A percentile compares a stretch with the other conserved stretches of the same genome.
Evolutionary conservation across 2,113 vertebrate genomes (phyloP).

Genomic region (Pterocles burchelli): DNA sequence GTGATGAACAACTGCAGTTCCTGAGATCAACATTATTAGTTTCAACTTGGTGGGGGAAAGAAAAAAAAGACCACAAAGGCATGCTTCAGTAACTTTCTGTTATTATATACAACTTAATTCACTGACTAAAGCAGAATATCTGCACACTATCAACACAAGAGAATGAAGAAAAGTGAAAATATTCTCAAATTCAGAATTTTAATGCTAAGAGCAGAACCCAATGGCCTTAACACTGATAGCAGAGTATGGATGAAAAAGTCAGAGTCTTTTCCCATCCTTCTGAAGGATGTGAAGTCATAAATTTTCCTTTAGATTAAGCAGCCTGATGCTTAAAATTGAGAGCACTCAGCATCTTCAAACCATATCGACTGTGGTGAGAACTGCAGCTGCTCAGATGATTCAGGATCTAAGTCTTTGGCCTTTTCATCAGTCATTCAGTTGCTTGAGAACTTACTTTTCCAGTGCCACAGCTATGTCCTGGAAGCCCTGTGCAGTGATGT

Average conservation of each 20-base stretch:
- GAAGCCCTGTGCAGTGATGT: slow-evolving; percentile 93
- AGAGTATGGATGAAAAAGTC: not conserved
- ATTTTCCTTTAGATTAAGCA: slow-evolving; percentile 21
- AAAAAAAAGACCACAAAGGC: not conserved
- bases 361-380: not conserved
- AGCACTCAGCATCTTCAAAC: slow-evolving; percentile 13
- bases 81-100: slow-evolving; percentile 25
- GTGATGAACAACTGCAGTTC: not conserved
- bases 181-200: not conserved
- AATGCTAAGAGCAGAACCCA: not conserved
- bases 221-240: not conserved
- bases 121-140: not conserved
- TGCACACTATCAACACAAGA: not conserved
- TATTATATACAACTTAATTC: slow-evolving; percentile 11
- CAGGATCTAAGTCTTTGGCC: not conserved
- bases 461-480: slow-evolving; percentile 95
- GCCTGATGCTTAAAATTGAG: not conserved
- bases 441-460: slow-evolving; percentile 87
- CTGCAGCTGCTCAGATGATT: not conserved
- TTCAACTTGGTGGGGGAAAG: not conserved
- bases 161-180: not conserved
- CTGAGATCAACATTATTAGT: not conserved
- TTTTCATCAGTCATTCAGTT: not conserved
- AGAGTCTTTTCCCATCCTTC: not conserved
- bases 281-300: not conserved